Conservation (phyloP, 2,888 invertebrate genomes). For the Mesochorus sp. region DNA sequence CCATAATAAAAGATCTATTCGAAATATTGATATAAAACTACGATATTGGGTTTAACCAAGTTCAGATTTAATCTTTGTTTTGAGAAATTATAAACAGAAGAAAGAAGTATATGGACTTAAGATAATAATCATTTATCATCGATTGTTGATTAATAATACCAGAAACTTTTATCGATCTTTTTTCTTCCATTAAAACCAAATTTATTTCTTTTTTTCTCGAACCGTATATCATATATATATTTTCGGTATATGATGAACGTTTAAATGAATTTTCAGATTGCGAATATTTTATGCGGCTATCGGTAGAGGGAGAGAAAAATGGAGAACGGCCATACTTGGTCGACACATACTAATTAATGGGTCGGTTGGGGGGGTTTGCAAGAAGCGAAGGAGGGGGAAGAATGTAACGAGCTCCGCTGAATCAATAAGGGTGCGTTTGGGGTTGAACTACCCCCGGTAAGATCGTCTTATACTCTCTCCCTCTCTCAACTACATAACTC, state of each 20-base stretch:
- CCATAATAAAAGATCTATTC: too few relatives aligned
- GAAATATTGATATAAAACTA: too few relatives aligned
- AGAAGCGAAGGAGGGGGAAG: slow-evolving; percentile 30
- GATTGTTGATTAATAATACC: too few relatives aligned
- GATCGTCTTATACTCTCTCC: too few relatives aligned
- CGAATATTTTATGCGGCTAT: background rate
- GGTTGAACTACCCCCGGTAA: slow-evolving; percentile 35
- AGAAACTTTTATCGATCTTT: too few relatives aligned
- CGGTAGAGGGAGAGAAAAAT: background rate
- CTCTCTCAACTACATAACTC: background rate
- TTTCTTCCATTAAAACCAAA: too few relatives aligned
- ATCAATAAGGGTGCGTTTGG: slow-evolving; percentile 74
- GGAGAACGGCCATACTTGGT: slow-evolving; percentile 62
- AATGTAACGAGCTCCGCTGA: slow-evolving; percentile 71
- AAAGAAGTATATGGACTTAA: too few relatives aligned
- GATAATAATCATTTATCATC: background rate
- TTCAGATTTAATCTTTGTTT: too few relatives aligned
- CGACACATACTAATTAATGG: slow-evolving; percentile 71
- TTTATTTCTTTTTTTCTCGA: too few relatives aligned
- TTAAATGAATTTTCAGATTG: background rate
- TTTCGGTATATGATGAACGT: background rate
- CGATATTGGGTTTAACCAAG: too few relatives aligned
- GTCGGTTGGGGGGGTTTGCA: slow-evolving; percentile 64
- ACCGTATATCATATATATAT: too few relatives aligned
- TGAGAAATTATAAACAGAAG: background rate